A percentile compares a stretch with the other conserved stretches of the same genome.
Conservation (phyloP, 2,113 vertebrate species). For the Eptesicus fuscus region DNA sequence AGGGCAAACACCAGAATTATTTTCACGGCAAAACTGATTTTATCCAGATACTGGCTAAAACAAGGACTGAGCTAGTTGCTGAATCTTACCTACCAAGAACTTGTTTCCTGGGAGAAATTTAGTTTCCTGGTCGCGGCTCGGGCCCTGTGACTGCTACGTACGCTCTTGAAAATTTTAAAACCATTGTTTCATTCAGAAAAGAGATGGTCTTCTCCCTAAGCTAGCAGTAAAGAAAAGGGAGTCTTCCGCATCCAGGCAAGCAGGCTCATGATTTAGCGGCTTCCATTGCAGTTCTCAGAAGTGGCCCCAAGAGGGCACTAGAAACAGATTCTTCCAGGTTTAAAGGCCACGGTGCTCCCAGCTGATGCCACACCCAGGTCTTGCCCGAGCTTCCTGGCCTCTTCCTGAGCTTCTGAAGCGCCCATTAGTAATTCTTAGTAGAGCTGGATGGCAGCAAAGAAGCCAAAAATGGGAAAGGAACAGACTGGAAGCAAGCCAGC, state of each 20-base stretch:
- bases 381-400: not conserved
- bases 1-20: not conserved
- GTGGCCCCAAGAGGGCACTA: not conserved
- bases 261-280: fast-evolving
- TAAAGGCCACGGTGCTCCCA: fast-evolving
- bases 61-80: not conserved
- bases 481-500: not conserved
- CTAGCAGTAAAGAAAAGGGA: not conserved
- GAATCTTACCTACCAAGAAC: not conserved
- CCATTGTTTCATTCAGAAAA: not conserved
- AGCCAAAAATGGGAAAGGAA: not conserved
- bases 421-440: not conserved
- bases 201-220: not conserved
- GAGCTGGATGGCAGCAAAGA: slow-evolving; percentile 29
- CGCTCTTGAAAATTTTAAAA: not conserved
- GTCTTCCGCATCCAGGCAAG: no score
- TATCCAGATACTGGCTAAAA: not conserved
- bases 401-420: not conserved
- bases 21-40: not conserved
- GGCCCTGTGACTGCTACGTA: not conserved
- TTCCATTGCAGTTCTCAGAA: not conserved
- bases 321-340: not conserved
- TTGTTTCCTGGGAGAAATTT: not conserved
- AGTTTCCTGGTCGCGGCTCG: not conserved
- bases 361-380: not conserved